Evolutionary conservation across 2,888 invertebrate genomes (phyloP), one percentile per base, ranked within the genome.

Genomic region (Cephonodes hylas): DNA sequence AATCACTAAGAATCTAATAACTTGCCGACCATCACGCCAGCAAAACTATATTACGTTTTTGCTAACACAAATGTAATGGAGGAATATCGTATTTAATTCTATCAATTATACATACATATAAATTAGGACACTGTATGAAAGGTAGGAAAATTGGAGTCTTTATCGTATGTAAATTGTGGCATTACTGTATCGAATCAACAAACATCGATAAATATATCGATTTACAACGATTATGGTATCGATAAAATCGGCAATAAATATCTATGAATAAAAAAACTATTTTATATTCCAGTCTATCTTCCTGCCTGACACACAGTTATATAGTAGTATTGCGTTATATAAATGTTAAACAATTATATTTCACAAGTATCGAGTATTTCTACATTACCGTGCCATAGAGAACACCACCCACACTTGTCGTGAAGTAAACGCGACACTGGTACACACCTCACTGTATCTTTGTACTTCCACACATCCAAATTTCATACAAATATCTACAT

Each of bases 401-500:
- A 66, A 61, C 66, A 62, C 25, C 27, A 42, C 34, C 38, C 64
- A 5, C 38, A 38, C n/a, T n/a, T 38, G 62, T 46, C 62, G 44
- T 20, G 57, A 58, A 18, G 45, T 60, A 23, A 53, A 60, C 22
- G 25, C 25, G 23, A 46, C 46, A 46, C 46, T 46, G 46, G 46
- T 46, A 25, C 46, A 46, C 13, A 25, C 22, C 46, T 66, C 73
- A 73, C 68, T 72, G 66, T 71, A 67, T 63, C 68, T 84, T 80
- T 82, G 83, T 83, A 85, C 83, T 82, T 75, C 74, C 72, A 68
- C 74, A 70, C 68, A 72, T 71, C 72, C 70, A 64, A 60, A 62
- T 66, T 71, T 38, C 38, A 38, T 38, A 38, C 80, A 76, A 76
- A 80, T 83, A 85, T 86, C 81, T 84, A 85, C 85, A 86, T 74